Evolutionary conservation across 2,113 vertebrate species (phyloP), one percentile per base, ranked within the genome.

Genomic region (Cnemophilus loriae): DNA sequence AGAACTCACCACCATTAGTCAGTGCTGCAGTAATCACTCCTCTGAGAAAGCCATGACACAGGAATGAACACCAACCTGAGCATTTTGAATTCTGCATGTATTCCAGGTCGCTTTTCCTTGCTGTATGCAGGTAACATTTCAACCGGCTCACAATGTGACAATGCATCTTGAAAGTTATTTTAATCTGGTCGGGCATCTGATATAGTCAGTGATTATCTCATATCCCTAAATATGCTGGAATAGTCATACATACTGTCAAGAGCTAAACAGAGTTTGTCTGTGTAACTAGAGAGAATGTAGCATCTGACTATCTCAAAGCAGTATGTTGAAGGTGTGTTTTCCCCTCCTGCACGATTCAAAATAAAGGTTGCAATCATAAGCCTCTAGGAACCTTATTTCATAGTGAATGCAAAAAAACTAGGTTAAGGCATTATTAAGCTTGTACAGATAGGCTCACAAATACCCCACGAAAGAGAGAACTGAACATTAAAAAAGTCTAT

Each of bases 341-440:
- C 56, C 37, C 26, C 10, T 64, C 24, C 44, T 21, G 16, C 39
- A 37, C 10, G 8, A 53, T 68, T 84, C 46, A 82, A 87, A 89
- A 75, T 3, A 76, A 80, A 89, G 14, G 28, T 53, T 84, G 27
- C 18, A 53, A 35, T 47, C 52, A 75, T 44, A 80, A 92, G 17
- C 56, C 24, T 77, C 73, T 56, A 26, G 49, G 60, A 93, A 71
- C 15, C 50, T 84, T 65, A 41, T 78, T 89, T 84, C 47, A 75
- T 10, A 71, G 39, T 10, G 23, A 94, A 89, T 24, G 16, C 35
- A 67, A 52, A 92, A 92, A 88, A 95, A 67, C 14, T 89, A 89
- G 64, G 80, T 96, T 93, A 96, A 94, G 32, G 46, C 47, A 52
- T 86, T 84, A 86, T 91, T 95, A 84, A 84, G 46, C 56, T 84